These are phyloP conservation scores for Pangasius krempfi DNA, from an alignment of 2,797 vertebrate genomes.

Conservation along the genomic window DNA sequence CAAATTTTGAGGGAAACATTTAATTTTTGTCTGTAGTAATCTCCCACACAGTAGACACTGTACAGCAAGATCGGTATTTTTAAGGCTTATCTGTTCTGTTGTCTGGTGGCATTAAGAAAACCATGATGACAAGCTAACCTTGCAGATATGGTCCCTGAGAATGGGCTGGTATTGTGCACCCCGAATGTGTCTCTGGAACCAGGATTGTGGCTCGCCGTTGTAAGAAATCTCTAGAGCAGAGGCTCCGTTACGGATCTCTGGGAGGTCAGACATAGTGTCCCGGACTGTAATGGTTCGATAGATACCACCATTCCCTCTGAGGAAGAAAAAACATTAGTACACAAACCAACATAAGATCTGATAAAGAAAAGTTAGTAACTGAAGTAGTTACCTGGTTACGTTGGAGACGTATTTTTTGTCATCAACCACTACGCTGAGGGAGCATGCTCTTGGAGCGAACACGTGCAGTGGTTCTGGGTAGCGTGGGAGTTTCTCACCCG, in stretches of 20 bases:
- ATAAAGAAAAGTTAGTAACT: neutral
- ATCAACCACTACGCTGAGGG: conserved; percentile 91
- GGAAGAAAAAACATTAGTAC: neutral
- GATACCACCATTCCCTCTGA: conserved; percentile 86
- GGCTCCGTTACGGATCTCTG: conserved; percentile 92
- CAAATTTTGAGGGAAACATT: no score
- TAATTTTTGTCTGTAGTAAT: no score
- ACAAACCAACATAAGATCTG: neutral
- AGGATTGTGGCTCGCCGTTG: conserved; percentile 97
- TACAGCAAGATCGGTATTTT: no score
- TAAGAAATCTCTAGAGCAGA: conserved; percentile 90
- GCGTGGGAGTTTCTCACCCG: conserved; percentile 89
- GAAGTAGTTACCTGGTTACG: conserved; percentile 82
- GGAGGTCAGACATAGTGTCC: conserved; percentile 96
- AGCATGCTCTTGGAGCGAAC: conserved; percentile 92
- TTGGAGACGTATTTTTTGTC: conserved; percentile 94
- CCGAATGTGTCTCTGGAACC: conserved; percentile 96
- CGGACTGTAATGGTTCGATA: conserved; percentile 95
- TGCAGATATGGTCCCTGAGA: conserved; percentile 96
- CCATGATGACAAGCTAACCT: conserved; percentile 73
- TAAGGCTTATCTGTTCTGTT: no score
- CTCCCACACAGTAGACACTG: no score
- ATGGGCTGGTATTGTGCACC: conserved; percentile 96
- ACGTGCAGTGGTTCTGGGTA: conserved; percentile 94
- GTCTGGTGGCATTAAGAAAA: neutral